Conservation (phyloP, 2,113 vertebrate species). For the Agapornis roseicollis region DNA sequence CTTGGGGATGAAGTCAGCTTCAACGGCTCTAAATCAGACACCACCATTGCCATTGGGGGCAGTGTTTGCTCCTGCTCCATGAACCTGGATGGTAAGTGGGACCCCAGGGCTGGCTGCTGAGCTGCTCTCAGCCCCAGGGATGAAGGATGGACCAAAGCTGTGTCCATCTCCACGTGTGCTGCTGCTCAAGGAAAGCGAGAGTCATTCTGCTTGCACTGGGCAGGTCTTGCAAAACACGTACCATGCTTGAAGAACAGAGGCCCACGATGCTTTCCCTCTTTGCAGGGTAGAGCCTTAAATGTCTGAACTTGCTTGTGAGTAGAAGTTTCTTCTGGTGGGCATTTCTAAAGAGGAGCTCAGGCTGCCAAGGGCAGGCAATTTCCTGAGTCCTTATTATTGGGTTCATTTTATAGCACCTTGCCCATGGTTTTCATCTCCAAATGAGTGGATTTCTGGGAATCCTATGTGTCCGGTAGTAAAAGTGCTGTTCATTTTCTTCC, state of each 20-base stretch:
- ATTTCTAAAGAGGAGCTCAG: background rate
- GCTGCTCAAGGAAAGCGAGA: background rate
- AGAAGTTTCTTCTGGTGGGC: background rate
- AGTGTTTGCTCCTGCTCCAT: background rate
- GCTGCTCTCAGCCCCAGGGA: background rate
- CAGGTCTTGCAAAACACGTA: background rate
- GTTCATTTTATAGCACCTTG: background rate
- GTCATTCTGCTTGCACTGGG: background rate
- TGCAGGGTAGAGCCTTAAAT: background rate
- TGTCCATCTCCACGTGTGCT: background rate
- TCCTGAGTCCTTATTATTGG: background rate
- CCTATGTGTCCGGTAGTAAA: background rate
- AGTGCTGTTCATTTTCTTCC: background rate
- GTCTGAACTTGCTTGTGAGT: background rate
- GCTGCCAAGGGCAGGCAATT: background rate
- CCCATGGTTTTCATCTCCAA: background rate
- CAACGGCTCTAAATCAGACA: rapidly evolving
- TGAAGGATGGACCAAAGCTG: background rate
- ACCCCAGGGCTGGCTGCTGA: background rate
- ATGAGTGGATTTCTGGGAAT: background rate
- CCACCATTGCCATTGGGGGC: rapidly evolving
- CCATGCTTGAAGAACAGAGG: rapidly evolving
- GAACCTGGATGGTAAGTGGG: background rate
- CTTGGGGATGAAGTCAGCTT: background rate
- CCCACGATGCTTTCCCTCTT: rapidly evolving